These are phyloP conservation scores for Sorex fumeus DNA, from an alignment of 2,113 vertebrate species.

Conservation along the genomic window DNA sequence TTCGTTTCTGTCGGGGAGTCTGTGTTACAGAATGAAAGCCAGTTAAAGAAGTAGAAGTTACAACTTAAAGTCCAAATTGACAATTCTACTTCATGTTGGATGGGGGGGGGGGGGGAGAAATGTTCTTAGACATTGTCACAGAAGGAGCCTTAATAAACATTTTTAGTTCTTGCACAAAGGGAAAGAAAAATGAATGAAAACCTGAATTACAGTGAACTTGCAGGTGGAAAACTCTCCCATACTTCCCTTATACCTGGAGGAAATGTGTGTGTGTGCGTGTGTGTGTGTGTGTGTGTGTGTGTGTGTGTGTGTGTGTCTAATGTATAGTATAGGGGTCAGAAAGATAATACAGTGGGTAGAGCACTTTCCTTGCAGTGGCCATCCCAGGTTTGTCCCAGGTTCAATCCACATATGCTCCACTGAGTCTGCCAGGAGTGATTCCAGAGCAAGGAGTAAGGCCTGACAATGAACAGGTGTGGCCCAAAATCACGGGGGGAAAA, in stretches of 20 bases:
- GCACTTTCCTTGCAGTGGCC: too few relatives aligned
- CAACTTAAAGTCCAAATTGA: neutral
- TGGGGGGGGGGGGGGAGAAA: too few relatives aligned
- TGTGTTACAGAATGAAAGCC: conserved; percentile 1
- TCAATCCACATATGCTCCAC: too few relatives aligned
- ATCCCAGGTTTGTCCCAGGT: too few relatives aligned
- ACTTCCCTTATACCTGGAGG: neutral
- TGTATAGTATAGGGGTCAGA: neutral
- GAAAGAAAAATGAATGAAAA: neutral
- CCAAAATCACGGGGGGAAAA: too few relatives aligned
- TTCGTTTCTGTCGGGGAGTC: neutral
- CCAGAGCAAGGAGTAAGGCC: too few relatives aligned
- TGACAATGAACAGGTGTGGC: too few relatives aligned
- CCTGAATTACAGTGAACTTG: neutral
- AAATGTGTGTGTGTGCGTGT: neutral
- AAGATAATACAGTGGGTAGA: too few relatives aligned
- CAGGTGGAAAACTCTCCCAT: neutral
- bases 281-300: neutral
- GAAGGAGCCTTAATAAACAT: neutral
- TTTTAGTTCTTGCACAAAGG: neutral
- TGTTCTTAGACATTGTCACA: neutral
- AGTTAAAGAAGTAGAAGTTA: neutral
- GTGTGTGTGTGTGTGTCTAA: too few relatives aligned
- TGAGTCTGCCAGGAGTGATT: too few relatives aligned
- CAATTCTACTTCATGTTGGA: neutral